Percentiles rank a stretch among this genome's conserved stretches.
Conservation (phyloP, 2,113 vertebrate genomes). For the Rhombomys opimus region DNA sequence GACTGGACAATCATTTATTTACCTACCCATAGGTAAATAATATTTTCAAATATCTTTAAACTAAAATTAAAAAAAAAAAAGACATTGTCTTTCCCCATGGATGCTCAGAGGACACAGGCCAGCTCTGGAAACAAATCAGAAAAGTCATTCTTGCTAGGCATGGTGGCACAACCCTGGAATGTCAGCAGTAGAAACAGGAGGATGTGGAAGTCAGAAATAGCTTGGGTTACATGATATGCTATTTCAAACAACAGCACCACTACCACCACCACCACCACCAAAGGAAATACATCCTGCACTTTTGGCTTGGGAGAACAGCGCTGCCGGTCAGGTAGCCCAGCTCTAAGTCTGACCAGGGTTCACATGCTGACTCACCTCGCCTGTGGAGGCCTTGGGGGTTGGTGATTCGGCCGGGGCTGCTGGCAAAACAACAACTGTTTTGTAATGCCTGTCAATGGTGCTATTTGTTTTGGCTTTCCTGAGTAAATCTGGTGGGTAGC, state of each 20-base stretch:
- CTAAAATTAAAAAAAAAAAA: not conserved
- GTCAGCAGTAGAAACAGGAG: not conserved
- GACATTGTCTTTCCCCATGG: not conserved
- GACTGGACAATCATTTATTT: not conserved
- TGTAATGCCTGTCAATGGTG: constrained; percentile 58
- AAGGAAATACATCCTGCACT: not conserved
- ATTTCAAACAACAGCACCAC: not conserved
- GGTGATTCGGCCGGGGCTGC: not conserved
- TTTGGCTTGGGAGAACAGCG: not conserved
- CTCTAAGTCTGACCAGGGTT: constrained; percentile 2
- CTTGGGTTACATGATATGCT: not conserved
- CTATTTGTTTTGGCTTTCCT: constrained; percentile 77
- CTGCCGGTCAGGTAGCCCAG: not conserved
- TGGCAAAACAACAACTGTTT: constrained; percentile 64
- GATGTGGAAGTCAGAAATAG: not conserved
- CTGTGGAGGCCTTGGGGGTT: constrained; percentile 14
- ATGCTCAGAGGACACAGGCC: not conserved
- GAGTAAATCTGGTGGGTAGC: constrained; percentile 46
- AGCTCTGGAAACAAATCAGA: not conserved
- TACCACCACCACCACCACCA: not conserved
- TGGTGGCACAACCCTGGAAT: not conserved
- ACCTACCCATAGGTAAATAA: not conserved
- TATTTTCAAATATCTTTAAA: not conserved
- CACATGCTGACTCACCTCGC: not conserved
- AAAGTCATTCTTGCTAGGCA: not conserved